Evolutionary conservation across 2,113 vertebrate genomes (phyloP).

Genomic region (Balaeniceps rex): DNA sequence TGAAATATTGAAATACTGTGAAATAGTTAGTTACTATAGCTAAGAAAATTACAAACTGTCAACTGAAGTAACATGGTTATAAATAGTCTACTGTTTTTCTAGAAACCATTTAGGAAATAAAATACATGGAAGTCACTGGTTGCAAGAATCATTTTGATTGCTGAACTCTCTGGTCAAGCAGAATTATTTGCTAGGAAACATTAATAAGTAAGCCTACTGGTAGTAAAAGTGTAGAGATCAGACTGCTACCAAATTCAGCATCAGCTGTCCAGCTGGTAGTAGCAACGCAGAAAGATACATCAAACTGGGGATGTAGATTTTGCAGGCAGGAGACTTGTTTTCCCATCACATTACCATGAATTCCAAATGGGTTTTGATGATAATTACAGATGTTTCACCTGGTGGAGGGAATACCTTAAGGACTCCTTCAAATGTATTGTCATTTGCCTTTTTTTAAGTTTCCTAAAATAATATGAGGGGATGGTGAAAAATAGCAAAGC

Average conservation of each 20-base stretch:
- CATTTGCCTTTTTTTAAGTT: neutral
- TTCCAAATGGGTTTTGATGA: neutral
- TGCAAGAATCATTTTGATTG: neutral
- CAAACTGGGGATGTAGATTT: neutral
- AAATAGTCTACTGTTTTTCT: neutral
- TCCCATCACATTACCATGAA: neutral
- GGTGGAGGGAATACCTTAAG: neutral
- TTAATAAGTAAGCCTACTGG: neutral
- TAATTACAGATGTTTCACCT: neutral
- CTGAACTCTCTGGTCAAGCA: neutral
- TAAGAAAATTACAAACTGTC: neutral
- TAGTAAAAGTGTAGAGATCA: neutral
- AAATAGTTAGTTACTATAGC: neutral
- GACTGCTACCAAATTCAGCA: neutral
- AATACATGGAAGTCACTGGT: neutral
- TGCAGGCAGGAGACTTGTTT: neutral
- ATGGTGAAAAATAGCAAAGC: neutral
- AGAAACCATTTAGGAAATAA: neutral
- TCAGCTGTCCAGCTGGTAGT: neutral
- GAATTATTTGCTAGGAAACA: neutral
- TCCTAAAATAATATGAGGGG: neutral
- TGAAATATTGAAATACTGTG: neutral
- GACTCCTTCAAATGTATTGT: neutral
- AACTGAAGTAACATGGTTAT: neutral
- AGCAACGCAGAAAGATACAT: neutral